phyloP scores from a whole-genome alignment of 1,140 invertebrate species.

The Drosophila baimaii region DNA sequence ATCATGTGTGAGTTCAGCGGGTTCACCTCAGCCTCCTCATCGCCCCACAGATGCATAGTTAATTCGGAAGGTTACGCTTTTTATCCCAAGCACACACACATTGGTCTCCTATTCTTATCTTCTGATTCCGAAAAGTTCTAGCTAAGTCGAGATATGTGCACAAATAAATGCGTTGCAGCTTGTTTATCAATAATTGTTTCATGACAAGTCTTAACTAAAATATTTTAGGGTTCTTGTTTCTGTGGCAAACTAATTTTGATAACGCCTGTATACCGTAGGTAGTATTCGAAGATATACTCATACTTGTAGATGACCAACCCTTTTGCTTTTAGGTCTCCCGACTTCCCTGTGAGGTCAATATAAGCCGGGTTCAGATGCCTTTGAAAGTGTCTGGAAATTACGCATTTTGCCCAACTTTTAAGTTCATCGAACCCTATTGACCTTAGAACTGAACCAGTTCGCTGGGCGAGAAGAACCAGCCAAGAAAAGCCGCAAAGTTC shows the following conservation, averaged over 20 bases:
- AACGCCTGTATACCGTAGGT: too few species aligned
- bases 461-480: neutral
- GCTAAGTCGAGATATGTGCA: too few species aligned
- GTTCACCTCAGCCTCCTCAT: neutral
- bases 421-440: neutral
- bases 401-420: neutral
- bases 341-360: neutral
- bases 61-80: neutral
- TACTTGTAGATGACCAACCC: too few species aligned
- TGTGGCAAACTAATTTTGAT: too few species aligned
- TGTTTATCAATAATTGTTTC: too few species aligned
- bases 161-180: too few species aligned
- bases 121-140: too few species aligned
- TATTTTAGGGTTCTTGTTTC: too few species aligned
- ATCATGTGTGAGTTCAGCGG: conserved; percentile 46
- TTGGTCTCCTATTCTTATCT: too few species aligned
- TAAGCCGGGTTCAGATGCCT: neutral
- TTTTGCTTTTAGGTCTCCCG: neutral
- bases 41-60: neutral
- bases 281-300: too few species aligned
- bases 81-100: neutral
- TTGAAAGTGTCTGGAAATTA: neutral
- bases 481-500: conserved; percentile 24
- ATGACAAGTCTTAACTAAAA: too few species aligned
- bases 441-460: conserved; percentile 1